Conservation (phyloP, 1,140 invertebrate genomes). For the Scaptodrosophila lebanonensis region DNA sequence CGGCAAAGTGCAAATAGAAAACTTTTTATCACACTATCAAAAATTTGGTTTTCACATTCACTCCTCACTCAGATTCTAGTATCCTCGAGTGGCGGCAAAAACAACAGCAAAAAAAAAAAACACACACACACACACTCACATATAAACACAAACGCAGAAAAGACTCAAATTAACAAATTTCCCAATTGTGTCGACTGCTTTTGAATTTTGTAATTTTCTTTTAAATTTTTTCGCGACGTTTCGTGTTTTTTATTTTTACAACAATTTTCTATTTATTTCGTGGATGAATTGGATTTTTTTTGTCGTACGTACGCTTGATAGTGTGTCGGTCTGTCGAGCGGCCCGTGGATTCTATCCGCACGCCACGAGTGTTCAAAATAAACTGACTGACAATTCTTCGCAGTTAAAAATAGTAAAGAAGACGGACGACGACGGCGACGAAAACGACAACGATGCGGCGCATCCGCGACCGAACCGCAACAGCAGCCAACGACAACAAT, state of each 20-base stretch:
- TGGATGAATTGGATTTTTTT: neutral
- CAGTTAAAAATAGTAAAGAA: conserved; percentile 66
- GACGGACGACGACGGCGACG: conserved; percentile 16
- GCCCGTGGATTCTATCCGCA: conserved; percentile 51
- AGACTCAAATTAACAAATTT: too few species aligned
- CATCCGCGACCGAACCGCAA: conserved; percentile 1
- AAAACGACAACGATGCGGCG: neutral
- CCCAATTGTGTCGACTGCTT: too few species aligned
- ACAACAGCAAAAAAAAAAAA: too few species aligned
- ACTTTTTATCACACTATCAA: too few species aligned
- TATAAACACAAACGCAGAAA: too few species aligned
- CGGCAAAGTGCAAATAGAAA: too few species aligned
- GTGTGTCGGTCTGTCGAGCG: conserved; percentile 30
- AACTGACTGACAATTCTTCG: conserved; percentile 61
- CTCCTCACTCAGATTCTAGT: too few species aligned
- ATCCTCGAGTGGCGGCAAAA: too few species aligned
- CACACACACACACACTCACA: too few species aligned
- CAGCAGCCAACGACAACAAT: conserved; percentile 12
- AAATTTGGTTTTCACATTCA: too few species aligned
- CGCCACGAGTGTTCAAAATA: conserved; percentile 68
- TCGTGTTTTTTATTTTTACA: conserved; percentile 15
- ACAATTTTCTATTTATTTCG: conserved; percentile 11
- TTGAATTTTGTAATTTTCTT: conserved; percentile 11
- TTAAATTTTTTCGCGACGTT: conserved; percentile 2
- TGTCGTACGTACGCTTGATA: neutral